Conservation (phyloP, 2,113 vertebrate species). For the Pterocles burchelli region DNA sequence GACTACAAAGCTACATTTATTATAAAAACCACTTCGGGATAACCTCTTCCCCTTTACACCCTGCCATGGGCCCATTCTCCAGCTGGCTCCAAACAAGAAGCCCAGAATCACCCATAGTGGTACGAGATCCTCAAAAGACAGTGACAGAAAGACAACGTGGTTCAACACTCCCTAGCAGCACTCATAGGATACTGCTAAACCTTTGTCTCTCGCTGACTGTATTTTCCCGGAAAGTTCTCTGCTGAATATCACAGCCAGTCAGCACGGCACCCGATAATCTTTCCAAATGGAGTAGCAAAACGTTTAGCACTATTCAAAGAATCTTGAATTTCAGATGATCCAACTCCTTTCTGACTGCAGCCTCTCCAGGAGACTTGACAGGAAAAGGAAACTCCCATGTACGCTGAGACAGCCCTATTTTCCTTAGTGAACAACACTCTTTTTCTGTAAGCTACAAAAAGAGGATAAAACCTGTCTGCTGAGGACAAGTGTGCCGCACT, state of each 20-base stretch:
- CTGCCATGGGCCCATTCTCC: not conserved
- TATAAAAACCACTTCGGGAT: not conserved
- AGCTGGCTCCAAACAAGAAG: not conserved
- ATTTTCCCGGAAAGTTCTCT: not conserved
- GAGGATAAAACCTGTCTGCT: not conserved
- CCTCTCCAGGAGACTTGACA: not conserved
- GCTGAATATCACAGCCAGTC: not conserved
- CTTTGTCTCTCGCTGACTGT: not conserved
- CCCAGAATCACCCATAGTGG: not conserved
- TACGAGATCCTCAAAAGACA: not conserved
- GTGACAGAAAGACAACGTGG: not conserved
- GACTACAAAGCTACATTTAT: not conserved
- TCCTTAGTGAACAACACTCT: not conserved
- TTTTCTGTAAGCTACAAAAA: not conserved
- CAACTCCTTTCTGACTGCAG: not conserved
- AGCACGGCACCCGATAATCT: not conserved
- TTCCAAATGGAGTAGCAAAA: not conserved
- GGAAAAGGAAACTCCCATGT: not conserved
- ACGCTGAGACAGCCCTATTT: not conserved
- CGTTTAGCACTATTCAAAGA: not conserved
- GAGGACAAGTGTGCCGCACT: not conserved
- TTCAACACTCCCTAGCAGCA: not conserved
- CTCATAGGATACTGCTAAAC: not conserved
- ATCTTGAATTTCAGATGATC: not conserved
- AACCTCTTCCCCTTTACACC: not conserved